phyloP scores from a whole-genome alignment of 2,888 invertebrate species.

The Aplocera efformata region DNA sequence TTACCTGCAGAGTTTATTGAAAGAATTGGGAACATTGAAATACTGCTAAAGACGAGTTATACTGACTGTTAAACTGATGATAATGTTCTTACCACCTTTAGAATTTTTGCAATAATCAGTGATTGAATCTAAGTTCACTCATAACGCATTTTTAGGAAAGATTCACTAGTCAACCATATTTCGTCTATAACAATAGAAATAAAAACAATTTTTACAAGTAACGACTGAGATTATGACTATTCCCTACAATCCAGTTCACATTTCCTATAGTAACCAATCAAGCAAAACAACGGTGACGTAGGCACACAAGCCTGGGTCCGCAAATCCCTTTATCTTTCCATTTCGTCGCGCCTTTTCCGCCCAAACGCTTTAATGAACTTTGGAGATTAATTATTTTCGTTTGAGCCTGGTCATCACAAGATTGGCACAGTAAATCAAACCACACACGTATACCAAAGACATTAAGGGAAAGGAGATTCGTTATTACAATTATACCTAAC shows the following conservation, averaged over 20 bases:
- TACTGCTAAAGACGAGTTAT: slow-evolving; percentile 28
- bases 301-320: slow-evolving; percentile 18
- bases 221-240: neutral
- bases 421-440: slow-evolving; percentile 10
- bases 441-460: neutral
- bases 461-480: too few relatives aligned
- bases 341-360: slow-evolving; percentile 42
- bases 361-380: slow-evolving; percentile 46
- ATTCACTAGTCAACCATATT: too few relatives aligned
- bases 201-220: too few relatives aligned
- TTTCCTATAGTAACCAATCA: slow-evolving; percentile 3
- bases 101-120: too few relatives aligned
- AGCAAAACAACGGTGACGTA: slow-evolving; percentile 15
- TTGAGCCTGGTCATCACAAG: slow-evolving; percentile 30
- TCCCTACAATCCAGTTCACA: neutral
- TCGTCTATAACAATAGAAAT: too few relatives aligned
- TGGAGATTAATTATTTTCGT: slow-evolving; percentile 53
- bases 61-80: slow-evolving; percentile 30
- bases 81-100: neutral
- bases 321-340: slow-evolving; percentile 50
- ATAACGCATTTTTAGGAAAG: too few relatives aligned
- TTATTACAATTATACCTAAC: too few relatives aligned
- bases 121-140: too few relatives aligned
- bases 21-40: slow-evolving; percentile 43
- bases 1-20: slow-evolving; percentile 69